phyloP scores from a whole-genome alignment of 2,888 invertebrate genomes.

The Abrostola triplasia region DNA sequence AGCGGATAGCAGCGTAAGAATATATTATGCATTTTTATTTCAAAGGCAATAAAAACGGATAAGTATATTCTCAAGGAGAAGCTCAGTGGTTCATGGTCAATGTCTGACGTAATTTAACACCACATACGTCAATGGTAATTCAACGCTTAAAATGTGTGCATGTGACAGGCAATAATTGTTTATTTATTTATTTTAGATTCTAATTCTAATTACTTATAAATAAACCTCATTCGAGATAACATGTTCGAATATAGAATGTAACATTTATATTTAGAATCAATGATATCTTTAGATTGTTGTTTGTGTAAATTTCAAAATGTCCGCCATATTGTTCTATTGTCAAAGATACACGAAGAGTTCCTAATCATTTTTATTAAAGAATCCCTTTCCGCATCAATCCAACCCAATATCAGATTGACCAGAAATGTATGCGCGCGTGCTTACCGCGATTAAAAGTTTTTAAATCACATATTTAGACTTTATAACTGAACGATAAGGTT shows the following conservation, averaged over 20 bases:
- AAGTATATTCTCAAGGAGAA: constrained; percentile 3
- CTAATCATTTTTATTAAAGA: constrained; percentile 16
- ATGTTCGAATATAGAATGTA: too few relatives aligned
- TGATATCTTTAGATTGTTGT: too few relatives aligned
- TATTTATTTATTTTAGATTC: not conserved
- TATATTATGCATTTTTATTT: too few relatives aligned
- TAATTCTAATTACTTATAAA: not conserved
- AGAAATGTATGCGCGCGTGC: constrained; percentile 62
- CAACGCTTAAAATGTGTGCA: not conserved
- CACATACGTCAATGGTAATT: not conserved
- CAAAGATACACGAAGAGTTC: not conserved
- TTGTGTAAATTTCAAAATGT: not conserved
- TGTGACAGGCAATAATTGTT: not conserved
- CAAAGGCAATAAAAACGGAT: not conserved
- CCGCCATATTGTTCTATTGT: not conserved
- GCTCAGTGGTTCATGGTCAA: not conserved
- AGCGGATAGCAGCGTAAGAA: too few relatives aligned
- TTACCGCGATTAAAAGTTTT: constrained; percentile 38
- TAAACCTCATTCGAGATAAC: too few relatives aligned
- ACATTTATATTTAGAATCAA: too few relatives aligned
- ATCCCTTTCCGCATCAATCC: constrained; percentile 58
- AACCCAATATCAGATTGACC: constrained; percentile 59
- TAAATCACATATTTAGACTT: constrained; percentile 10
- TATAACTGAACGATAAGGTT: constrained; percentile 10
- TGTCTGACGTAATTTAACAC: not conserved